Conservation (phyloP, 2,888 invertebrate species). For the Parnassius apollo region DNA sequence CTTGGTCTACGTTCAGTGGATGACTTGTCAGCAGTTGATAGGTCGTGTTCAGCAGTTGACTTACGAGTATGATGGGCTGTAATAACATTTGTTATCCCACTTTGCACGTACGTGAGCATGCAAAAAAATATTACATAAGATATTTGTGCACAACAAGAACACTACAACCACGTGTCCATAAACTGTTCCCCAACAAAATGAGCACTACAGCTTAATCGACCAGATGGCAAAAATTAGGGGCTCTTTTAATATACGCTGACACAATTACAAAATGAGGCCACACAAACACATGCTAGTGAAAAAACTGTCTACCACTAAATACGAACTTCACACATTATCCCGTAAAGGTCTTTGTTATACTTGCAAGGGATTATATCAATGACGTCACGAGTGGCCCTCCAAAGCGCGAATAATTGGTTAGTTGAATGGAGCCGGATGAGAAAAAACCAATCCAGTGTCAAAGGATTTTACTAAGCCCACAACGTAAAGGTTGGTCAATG, state of each 20-base stretch:
- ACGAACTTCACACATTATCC: constrained; percentile 22
- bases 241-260: constrained; percentile 19
- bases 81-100: too few relatives aligned
- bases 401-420: constrained; percentile 34
- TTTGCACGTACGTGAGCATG: too few relatives aligned
- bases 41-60: too few relatives aligned
- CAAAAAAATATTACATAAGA: too few relatives aligned
- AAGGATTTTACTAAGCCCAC: constrained; percentile 22
- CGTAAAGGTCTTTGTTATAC: constrained; percentile 17
- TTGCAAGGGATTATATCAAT: constrained; percentile 21
- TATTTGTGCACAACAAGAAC: too few relatives aligned
- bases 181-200: constrained; percentile 8
- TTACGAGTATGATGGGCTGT: too few relatives aligned
- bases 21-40: too few relatives aligned
- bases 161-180: constrained; percentile 15
- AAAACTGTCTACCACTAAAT: constrained; percentile 7
- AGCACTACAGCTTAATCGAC: constrained; percentile 12
- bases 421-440: constrained; percentile 47
- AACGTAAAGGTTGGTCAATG: constrained; percentile 22
- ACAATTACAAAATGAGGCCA: constrained; percentile 22
- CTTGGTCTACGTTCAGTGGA: too few relatives aligned
- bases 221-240: constrained; percentile 22
- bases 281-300: constrained; percentile 13
- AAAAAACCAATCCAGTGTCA: constrained; percentile 37
- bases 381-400: constrained; percentile 24